These are phyloP conservation scores for Pheosia tremula DNA, from an alignment of 2,888 invertebrate species.

Conservation along the genomic window DNA sequence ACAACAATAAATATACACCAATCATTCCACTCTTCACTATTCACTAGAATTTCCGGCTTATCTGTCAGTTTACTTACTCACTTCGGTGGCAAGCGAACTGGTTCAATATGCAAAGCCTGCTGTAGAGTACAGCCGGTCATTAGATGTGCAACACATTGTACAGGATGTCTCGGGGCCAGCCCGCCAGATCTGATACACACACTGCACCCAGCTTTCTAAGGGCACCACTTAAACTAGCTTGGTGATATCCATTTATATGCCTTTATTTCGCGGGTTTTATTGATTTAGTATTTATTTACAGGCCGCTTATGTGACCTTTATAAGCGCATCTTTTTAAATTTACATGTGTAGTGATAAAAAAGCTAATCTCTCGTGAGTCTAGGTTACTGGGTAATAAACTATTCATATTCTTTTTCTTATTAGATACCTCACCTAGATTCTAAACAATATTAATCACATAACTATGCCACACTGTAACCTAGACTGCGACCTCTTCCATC, in stretches of 20 bases:
- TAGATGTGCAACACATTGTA: slow-evolving; percentile 69
- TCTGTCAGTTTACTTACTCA: slow-evolving; percentile 42
- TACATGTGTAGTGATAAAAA: no score
- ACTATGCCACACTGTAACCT: no score
- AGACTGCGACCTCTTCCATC: no score
- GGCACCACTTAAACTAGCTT: slow-evolving; percentile 44
- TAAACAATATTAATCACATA: no score
- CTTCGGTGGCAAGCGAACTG: slow-evolving; percentile 22
- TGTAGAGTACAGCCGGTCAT: slow-evolving; percentile 48
- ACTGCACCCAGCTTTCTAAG: slow-evolving; percentile 70
- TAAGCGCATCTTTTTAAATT: no score
- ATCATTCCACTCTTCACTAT: slow-evolving; percentile 9
- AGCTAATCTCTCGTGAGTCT: no score
- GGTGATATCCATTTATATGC: neutral
- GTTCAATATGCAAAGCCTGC: slow-evolving; percentile 44
- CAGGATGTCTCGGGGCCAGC: slow-evolving; percentile 73
- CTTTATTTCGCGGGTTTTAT: neutral
- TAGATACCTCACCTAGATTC: no score
- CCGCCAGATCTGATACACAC: slow-evolving; percentile 62
- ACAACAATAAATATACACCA: slow-evolving; percentile 3
- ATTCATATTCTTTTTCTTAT: no score
- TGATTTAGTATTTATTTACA: neutral
- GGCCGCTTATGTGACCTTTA: no score
- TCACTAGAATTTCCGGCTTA: slow-evolving; percentile 13
- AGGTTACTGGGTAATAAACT: no score